phyloP scores from a whole-genome alignment of 2,797 vertebrate genomes.

The Coregonus ussuriensis region DNA sequence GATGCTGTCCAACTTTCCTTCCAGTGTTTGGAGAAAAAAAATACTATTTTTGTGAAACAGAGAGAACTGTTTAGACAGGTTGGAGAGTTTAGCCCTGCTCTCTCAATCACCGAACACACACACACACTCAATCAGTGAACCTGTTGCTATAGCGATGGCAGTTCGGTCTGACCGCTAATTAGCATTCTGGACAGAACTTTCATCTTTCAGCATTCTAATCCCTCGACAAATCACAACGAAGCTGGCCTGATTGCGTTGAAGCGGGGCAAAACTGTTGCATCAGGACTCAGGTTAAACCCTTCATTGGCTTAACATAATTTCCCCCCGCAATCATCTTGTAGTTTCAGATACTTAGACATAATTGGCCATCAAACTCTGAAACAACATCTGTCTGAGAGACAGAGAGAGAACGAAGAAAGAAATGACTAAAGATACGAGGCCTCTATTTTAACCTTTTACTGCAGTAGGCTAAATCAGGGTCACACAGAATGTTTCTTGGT shows the following conservation, averaged over 20 bases:
- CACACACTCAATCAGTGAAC: slow-evolving; percentile 21
- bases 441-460: slow-evolving; percentile 40
- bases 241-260: slow-evolving; percentile 73
- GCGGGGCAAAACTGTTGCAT: slow-evolving; percentile 68
- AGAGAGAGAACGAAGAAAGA: neutral
- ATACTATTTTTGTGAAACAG: neutral
- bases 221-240: slow-evolving; percentile 58
- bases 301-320: slow-evolving; percentile 73
- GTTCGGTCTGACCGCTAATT: slow-evolving; percentile 59
- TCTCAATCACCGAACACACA: slow-evolving; percentile 13
- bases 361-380: slow-evolving; percentile 66
- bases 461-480: too few relatives aligned
- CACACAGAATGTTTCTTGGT: too few relatives aligned
- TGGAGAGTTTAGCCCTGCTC: slow-evolving; percentile 33
- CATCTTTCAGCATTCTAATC: slow-evolving; percentile 52
- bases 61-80: slow-evolving; percentile 40
- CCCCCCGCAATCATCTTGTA: slow-evolving; percentile 70
- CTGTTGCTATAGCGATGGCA: slow-evolving; percentile 47
- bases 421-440: slow-evolving; percentile 32
- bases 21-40: slow-evolving; percentile 14
- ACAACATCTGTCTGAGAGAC: slow-evolving; percentile 46
- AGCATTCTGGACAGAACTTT: slow-evolving; percentile 55
- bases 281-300: slow-evolving; percentile 63
- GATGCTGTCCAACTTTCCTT: neutral
- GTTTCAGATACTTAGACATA: slow-evolving; percentile 66